These are phyloP conservation scores for Oenanthe melanoleuca DNA, from an alignment of 2,113 vertebrate species.

Conservation along the genomic window DNA sequence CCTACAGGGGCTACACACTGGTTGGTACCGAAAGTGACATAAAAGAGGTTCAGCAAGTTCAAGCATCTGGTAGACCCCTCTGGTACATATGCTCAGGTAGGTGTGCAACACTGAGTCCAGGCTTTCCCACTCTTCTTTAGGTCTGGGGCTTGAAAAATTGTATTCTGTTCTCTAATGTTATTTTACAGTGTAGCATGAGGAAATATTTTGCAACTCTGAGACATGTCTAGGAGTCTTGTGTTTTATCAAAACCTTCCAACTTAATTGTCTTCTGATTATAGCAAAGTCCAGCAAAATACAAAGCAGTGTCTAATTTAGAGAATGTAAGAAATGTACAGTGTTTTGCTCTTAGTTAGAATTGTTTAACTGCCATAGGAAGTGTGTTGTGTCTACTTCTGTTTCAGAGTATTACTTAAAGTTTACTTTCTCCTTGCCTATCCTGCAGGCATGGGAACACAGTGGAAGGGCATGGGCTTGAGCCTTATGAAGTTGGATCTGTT, in stretches of 20 bases:
- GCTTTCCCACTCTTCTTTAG: not conserved
- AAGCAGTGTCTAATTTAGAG: not conserved
- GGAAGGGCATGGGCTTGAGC: conserved; percentile 89
- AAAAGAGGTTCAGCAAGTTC: conserved; percentile 80
- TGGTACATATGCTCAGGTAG: conserved; percentile 97
- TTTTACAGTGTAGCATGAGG: not conserved
- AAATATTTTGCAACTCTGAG: not conserved
- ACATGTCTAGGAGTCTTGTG: not conserved
- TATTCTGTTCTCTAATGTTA: not conserved
- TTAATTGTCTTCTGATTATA: not conserved
- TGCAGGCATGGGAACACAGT: conserved; percentile 95
- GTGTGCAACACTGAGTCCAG: not conserved
- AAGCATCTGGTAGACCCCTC: conserved; percentile 77
- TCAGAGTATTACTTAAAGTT: not conserved
- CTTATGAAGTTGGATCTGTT: conserved; percentile 89
- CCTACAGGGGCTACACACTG: conserved; percentile 86
- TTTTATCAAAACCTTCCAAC: not conserved
- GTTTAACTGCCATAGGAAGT: not conserved
- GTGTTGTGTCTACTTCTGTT: not conserved
- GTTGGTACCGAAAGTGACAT: conserved; percentile 75
- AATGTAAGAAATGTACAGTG: not conserved
- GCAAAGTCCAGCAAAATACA: not conserved
- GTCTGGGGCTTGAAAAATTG: not conserved
- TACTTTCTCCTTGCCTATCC: not conserved
- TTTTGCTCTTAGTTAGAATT: not conserved